Conservation (phyloP, 2,888 invertebrate species). For the Hydroisotoma schaefferi region DNA sequence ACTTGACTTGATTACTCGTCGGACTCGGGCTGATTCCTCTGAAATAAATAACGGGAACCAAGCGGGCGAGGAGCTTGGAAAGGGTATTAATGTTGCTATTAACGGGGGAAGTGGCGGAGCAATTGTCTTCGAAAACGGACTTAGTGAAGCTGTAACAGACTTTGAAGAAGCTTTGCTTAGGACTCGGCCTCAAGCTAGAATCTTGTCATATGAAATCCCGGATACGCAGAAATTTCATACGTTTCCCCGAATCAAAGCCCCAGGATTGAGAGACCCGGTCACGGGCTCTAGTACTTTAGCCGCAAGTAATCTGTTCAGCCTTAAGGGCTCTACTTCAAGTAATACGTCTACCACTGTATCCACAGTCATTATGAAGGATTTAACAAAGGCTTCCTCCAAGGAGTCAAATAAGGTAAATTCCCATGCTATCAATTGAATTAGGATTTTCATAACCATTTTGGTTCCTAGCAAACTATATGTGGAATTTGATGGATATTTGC, state of each 20-base stretch:
- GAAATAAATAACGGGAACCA: not conserved
- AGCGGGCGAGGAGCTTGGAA: too few species aligned
- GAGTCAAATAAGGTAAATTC: constrained; percentile 6
- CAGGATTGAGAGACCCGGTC: constrained; percentile 24
- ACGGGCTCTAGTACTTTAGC: constrained; percentile 17
- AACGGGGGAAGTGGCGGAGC: constrained; percentile 6
- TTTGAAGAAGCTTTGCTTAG: constrained; percentile 67
- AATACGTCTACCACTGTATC: constrained; percentile 31
- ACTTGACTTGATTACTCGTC: constrained; percentile 2
- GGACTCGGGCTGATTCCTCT: not conserved
- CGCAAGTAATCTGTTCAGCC: constrained; percentile 20
- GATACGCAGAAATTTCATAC: constrained; percentile 47
- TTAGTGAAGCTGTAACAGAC: constrained; percentile 61
- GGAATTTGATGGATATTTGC: too few species aligned
- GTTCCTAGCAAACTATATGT: too few species aligned
- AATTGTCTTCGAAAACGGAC: constrained; percentile 36
- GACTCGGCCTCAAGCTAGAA: constrained; percentile 50
- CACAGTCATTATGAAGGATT: constrained; percentile 41
- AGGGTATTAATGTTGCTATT: not conserved
- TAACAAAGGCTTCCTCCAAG: constrained; percentile 1
- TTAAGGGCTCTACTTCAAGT: constrained; percentile 29
- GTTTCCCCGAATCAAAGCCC: constrained; percentile 42
- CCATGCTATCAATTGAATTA: not conserved
- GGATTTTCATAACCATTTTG: too few species aligned
- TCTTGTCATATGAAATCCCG: constrained; percentile 40